A percentile compares a stretch with the other conserved stretches of the same genome.
These are phyloP conservation scores for Terrapene triunguis DNA, from an alignment of 2,113 vertebrate species.

Conservation along the genomic window DNA sequence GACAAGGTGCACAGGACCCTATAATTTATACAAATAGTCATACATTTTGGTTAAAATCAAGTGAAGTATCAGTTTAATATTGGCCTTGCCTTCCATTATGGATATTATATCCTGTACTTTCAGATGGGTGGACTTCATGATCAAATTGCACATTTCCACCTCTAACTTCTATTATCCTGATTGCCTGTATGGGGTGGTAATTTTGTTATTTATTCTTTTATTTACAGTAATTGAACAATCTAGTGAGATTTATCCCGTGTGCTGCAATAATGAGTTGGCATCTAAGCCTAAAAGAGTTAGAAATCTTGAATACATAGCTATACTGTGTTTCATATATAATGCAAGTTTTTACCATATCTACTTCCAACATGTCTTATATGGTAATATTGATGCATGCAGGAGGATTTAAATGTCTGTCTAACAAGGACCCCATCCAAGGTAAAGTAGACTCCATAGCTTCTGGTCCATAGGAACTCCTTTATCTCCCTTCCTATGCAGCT, in stretches of 20 bases:
- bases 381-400: neutral
- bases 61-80: neutral
- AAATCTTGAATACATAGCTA: neutral
- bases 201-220: conserved; percentile 15
- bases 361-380: neutral
- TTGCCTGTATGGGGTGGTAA: neutral
- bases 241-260: neutral
- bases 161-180: neutral
- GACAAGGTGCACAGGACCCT: neutral
- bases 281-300: neutral
- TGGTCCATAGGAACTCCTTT: neutral
- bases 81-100: neutral
- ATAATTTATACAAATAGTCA: neutral
- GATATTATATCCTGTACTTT: neutral
- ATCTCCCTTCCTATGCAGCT: neutral
- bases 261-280: neutral
- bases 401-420: neutral
- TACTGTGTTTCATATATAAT: neutral
- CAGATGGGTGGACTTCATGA: neutral
- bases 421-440: neutral
- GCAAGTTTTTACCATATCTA: neutral
- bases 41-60: neutral
- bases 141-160: neutral
- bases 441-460: neutral
- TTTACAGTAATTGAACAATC: neutral